Percentiles rank a stretch among this genome's conserved stretches.
Conservation (phyloP, 2,113 vertebrate genomes). For the Chionodraco myersi region DNA sequence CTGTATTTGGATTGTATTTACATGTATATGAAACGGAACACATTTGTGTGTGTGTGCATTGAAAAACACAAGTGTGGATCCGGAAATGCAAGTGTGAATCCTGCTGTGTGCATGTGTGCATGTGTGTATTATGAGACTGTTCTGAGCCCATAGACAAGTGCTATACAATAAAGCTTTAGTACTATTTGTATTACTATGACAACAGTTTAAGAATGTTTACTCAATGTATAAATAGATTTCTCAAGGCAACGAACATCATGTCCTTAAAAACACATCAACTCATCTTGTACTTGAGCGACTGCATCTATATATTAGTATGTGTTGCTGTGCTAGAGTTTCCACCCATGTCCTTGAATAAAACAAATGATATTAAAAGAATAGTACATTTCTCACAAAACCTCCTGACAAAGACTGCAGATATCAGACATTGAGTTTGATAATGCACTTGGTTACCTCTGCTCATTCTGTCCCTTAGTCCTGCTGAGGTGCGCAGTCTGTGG, state of each 20-base stretch:
- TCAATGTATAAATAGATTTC: not conserved
- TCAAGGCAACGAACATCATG: constrained; percentile 18
- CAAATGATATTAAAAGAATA: not conserved
- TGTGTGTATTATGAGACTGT: too few species aligned
- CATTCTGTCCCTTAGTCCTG: constrained; percentile 78
- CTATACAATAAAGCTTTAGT: too few species aligned
- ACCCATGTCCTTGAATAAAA: not conserved
- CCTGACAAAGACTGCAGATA: not conserved
- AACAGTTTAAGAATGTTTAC: not conserved
- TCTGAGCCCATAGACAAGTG: too few species aligned
- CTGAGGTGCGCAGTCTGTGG: constrained; percentile 88
- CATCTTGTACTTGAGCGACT: not conserved
- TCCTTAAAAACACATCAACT: not conserved
- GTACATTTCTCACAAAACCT: not conserved
- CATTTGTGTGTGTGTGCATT: too few species aligned
- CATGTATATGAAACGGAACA: too few species aligned
- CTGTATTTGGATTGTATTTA: too few species aligned
- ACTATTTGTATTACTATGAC: too few species aligned
- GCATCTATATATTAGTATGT: not conserved
- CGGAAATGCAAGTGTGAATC: too few species aligned
- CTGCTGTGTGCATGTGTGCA: too few species aligned
- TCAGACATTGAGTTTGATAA: not conserved
- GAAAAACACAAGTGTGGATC: too few species aligned
- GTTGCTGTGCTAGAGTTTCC: not conserved
- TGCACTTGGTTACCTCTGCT: not conserved